Base-by-base conservation (phyloP, 1,140 invertebrate genomes). In the Harpegnathos saltator region DNA sequence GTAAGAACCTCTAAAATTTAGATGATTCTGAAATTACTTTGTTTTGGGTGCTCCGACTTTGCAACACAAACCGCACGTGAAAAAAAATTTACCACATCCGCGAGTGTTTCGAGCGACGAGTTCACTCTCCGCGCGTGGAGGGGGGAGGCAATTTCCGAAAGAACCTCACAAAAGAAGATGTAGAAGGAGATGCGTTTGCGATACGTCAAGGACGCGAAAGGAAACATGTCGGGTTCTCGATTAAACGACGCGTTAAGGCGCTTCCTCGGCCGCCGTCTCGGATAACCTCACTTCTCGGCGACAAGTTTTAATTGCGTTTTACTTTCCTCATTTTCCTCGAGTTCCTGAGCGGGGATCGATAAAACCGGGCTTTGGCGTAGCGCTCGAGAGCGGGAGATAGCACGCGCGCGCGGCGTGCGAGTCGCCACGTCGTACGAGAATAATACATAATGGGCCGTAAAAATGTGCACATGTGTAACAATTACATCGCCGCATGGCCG, bases 391-490 rank as follows among this genome's bases (percentile, higher is more conserved):
- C 68, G 69, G 78, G 71, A 68, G 73, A 86, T 33, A 33, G 29
- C 29, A 33, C 1, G 29, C n/a, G n/a, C n/a, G 63, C 66, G 54
- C 52, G 74, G 58, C 61, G 71, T 59, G 58, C 66, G 69, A 58
- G n/a, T 58, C 22, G 50, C 56, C 26, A 33, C 54, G 48, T 54
- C 29, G 48, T 54, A 22, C 69, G n/a, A 19, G 69, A 82, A 74
- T 82, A 72, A 80, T 80, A 83, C 71, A 69, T 83, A 87, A 66
- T 68, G 68, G 82, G 29, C 58, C 44, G 50, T 38, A 83, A 87
- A 87, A 87, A 78, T 73, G 61, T 69, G 58, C 52, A 77, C 68
- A 56, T 84, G 85, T 88, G 65, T 82, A 84, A 88, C 75, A 88
- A 88, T 88, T 87, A 77, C 86, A 69, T 84, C 59, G 82, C n/a